Evolutionary conservation across 2,113 vertebrate genomes (phyloP).

Genomic region (Scytalopus superciliaris): DNA sequence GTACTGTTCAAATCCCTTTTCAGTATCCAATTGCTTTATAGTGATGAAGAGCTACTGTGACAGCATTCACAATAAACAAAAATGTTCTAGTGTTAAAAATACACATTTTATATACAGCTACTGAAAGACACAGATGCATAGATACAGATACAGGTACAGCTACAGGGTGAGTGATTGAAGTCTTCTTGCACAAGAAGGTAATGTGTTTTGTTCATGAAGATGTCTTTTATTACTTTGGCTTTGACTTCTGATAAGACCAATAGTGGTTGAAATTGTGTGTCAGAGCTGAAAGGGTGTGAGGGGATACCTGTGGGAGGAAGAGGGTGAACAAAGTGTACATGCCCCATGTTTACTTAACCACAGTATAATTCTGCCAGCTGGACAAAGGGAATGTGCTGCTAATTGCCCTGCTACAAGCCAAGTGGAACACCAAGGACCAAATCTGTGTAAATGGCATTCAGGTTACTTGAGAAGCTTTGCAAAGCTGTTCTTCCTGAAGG

Average conservation of each 20-base stretch:
- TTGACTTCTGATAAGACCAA: neutral
- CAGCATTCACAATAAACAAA: neutral
- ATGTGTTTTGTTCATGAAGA: neutral
- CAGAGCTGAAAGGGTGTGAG: neutral
- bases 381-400: neutral
- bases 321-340: neutral
- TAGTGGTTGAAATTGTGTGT: neutral
- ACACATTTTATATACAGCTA: neutral
- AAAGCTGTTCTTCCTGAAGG: neutral
- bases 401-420: neutral
- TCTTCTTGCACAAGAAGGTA: neutral
- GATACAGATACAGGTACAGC: neutral
- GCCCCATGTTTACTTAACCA: constrained; percentile 6
- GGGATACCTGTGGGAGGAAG: constrained; percentile 15
- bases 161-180: neutral
- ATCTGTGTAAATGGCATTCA: neutral
- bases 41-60: neutral
- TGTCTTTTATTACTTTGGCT: neutral
- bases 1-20: neutral
- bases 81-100: neutral
- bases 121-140: neutral
- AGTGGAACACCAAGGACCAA: neutral
- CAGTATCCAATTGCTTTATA: neutral
- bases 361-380: neutral
- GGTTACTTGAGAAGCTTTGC: constrained; percentile 10